A percentile compares a stretch with the other conserved stretches of the same genome.
phyloP scores from a whole-genome alignment of 2,888 invertebrate genomes.

The Melieria picta region DNA sequence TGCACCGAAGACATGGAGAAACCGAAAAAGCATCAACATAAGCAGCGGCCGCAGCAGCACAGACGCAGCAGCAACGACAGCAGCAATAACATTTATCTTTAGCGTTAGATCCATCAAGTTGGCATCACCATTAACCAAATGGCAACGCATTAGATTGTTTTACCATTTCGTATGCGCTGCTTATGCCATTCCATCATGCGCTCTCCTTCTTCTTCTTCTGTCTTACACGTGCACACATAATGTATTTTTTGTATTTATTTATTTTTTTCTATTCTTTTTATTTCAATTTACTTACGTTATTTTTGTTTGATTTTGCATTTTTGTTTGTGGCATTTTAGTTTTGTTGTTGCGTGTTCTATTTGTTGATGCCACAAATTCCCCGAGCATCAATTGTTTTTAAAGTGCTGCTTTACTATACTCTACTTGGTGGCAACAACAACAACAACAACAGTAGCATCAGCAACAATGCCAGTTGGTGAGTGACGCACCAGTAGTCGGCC shows the following conservation, averaged over 20 bases:
- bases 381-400: slow-evolving; percentile 38
- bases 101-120: slow-evolving; percentile 33
- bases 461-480: not conserved
- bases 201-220: slow-evolving; percentile 23
- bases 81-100: slow-evolving; percentile 30
- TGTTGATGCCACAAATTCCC: slow-evolving; percentile 34
- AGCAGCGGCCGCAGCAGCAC: too few species aligned
- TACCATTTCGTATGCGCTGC: not conserved
- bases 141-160: slow-evolving; percentile 26
- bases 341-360: slow-evolving; percentile 13
- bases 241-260: slow-evolving; percentile 15
- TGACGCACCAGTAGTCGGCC: not conserved
- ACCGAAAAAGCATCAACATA: too few species aligned
- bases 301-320: not conserved
- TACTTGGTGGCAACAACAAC: slow-evolving; percentile 1
- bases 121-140: slow-evolving; percentile 33
- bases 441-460: not conserved
- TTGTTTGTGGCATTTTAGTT: not conserved
- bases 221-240: slow-evolving; percentile 15
- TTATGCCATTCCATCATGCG: slow-evolving; percentile 6
- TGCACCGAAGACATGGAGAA: too few species aligned
- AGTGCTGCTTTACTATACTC: slow-evolving; percentile 31
- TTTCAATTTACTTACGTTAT: not conserved
- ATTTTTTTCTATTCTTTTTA: not conserved
- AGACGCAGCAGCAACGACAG: too few species aligned